Conservation (phyloP, 1,140 invertebrate species). For the Amphibalanus amphitrite region DNA sequence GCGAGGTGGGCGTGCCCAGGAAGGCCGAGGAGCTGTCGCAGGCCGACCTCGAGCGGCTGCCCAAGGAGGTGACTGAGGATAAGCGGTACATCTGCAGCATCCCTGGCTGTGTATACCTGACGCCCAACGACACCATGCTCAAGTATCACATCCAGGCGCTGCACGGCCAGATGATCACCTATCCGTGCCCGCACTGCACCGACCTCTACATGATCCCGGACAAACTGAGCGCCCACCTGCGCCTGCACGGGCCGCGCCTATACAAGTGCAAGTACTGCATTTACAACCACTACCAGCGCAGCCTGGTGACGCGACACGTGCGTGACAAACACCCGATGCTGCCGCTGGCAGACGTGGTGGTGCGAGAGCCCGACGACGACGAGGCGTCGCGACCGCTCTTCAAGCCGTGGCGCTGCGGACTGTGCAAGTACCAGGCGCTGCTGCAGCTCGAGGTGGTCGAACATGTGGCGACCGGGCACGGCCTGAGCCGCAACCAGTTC, state of each 20-base stretch:
- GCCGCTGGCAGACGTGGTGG: slow-evolving; percentile 32
- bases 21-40: slow-evolving; percentile 14
- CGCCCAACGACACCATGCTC: slow-evolving; percentile 48
- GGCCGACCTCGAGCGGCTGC: slow-evolving; percentile 26
- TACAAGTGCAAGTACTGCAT: slow-evolving; percentile 25
- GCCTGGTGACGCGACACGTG: slow-evolving; percentile 43
- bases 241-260: slow-evolving; percentile 49
- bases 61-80: slow-evolving; percentile 43
- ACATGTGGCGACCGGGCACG: slow-evolving; percentile 37
- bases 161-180: slow-evolving; percentile 39
- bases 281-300: slow-evolving; percentile 29
- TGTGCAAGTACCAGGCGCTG: slow-evolving; percentile 41
- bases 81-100: slow-evolving; percentile 48
- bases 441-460: slow-evolving; percentile 38
- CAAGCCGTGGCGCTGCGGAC: slow-evolving; percentile 43
- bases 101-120: slow-evolving; percentile 47
- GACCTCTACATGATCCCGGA: slow-evolving; percentile 30
- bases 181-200: slow-evolving; percentile 48
- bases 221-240: slow-evolving; percentile 46
- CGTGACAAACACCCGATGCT: slow-evolving; percentile 39
- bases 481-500: slow-evolving; percentile 31
- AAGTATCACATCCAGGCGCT: slow-evolving; percentile 49
- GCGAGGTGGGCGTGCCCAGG: slow-evolving; percentile 26
- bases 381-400: slow-evolving; percentile 6
- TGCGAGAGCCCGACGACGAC: slow-evolving; percentile 32